Evolutionary conservation across 2,888 invertebrate species (phyloP).

Genomic region (Caenorhabditis sp.): DNA sequence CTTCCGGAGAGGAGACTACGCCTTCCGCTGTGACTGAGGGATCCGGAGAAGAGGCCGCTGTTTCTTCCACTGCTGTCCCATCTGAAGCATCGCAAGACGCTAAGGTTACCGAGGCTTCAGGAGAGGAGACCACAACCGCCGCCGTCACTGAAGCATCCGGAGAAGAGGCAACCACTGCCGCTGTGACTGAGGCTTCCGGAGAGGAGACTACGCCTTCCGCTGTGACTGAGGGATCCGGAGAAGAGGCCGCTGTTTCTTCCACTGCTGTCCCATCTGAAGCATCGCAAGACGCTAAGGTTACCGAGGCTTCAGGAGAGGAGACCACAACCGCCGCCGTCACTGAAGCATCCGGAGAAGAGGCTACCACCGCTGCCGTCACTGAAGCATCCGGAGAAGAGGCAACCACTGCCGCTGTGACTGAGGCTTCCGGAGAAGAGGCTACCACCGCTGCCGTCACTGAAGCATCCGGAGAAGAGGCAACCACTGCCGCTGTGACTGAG

Average conservation of each 20-base stretch:
- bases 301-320: no score
- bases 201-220: conserved; percentile 29
- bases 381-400: no score
- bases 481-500: no score
- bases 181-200: conserved; percentile 25
- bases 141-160: conserved; percentile 25
- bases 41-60: conserved; percentile 43
- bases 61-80: not conserved
- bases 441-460: no score
- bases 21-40: conserved; percentile 36
- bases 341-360: no score
- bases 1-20: conserved; percentile 49
- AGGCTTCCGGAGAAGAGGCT: no score
- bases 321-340: no score
- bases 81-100: conserved; percentile 8
- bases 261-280: no score
- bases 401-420: no score
- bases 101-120: conserved; percentile 33
- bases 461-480: no score
- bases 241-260: conserved; percentile 6
- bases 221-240: conserved; percentile 23
- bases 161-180: conserved; percentile 34
- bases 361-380: no score
- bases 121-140: conserved; percentile 24
- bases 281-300: no score